Base-by-base conservation (phyloP, 2,113 vertebrate genomes). In the Rhynchomys soricoides region DNA sequence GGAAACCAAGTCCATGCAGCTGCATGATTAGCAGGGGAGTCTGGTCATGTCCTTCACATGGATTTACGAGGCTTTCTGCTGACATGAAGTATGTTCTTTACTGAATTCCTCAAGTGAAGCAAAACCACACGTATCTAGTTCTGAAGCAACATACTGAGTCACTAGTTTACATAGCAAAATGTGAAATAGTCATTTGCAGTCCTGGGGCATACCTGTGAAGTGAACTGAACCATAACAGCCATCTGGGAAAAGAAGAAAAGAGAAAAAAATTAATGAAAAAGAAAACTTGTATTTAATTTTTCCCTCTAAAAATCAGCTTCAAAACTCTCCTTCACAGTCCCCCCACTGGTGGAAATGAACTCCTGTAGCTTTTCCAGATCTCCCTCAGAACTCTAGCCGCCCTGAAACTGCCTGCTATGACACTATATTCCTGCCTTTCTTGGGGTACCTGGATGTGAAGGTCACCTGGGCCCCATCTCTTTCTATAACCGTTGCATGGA, bases 31-130 rank as follows among this genome's bases (percentile, higher is more conserved):
- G 66, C 88, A 83, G 93, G 86, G 93, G 89, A 86, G 77, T 73
- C 88, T 86, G 40, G 66, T 89, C 71, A 3, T 50, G 82, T 89
- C 94, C 70, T 95, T 96, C 75, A 4, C 48, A 19, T 21, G 95
- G 96, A 97, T 96, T 97, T 97, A 97, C 5, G 62, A 97, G 91
- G 78, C 89, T 79, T 96, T 97, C 94, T 96, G 96, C 96, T 96
- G 92, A 97, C 96, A 96, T 89, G 93, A 97, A 97, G 93, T 95
- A 94, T 95, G 92, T 93, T 96, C 96, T 95, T 94, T 94, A 96
- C 94, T 75, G 93, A 96, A 97, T 98, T 97, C 89, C 95, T 95
- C 95, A 96, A 97, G 96, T 96, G 96, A 97, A 97, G 96, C 96
- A 95, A 97, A 97, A 94, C 94, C 96, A 95, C 93, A 89, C 91